Evolutionary conservation across 2,888 invertebrate genomes (phyloP), one percentile per base, ranked within the genome.

Genomic region (Panzeria rudis): DNA sequence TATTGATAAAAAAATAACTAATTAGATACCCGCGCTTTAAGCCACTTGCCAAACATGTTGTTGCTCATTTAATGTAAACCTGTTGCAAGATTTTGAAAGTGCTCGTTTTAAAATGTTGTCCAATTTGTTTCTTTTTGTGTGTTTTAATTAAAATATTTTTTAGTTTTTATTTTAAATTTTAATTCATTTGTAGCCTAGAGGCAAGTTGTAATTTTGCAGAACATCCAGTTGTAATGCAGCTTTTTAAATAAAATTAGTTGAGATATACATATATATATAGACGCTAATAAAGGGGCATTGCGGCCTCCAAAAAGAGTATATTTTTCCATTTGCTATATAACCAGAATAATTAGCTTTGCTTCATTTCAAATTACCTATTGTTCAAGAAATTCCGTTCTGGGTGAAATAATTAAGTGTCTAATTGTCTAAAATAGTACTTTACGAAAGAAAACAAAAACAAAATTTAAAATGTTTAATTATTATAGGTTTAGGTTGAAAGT

Each of bases 1-100:
- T 54, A n/a, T n/a, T n/a, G n/a, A n/a, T n/a, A n/a, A n/a, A n/a
- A n/a, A n/a, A n/a, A n/a, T n/a, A n/a, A n/a, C n/a, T n/a, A 54
- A 54, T 47, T 54, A 54, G 29, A 25, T 13, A 6, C 20, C 23
- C 11, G 54, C 15, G 56, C 17, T 56, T 29, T 32, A 17, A 9
- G n/a, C 32, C 29, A 29, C 15, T 56, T 56, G 56, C 32, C 17
- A 11, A 59, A 13, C 29, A 50, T 72, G 59, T 35, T 62, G 72
- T 32, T 72, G 61, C 50, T 20, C 29, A 29, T 62, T 50, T 50
- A 47, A 23, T n/a, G 47, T 47, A 17, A 29, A 38, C 15, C 2
- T 64, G 25, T 38, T 52, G 61, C 23, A 7, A 15, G 2, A 61
- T 32, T 59, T 56, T 20, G 32, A 59, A 47, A 72, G 41, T 56